Evolutionary conservation across 2,888 invertebrate species (phyloP).

Genomic region (Terebella lapidaria): DNA sequence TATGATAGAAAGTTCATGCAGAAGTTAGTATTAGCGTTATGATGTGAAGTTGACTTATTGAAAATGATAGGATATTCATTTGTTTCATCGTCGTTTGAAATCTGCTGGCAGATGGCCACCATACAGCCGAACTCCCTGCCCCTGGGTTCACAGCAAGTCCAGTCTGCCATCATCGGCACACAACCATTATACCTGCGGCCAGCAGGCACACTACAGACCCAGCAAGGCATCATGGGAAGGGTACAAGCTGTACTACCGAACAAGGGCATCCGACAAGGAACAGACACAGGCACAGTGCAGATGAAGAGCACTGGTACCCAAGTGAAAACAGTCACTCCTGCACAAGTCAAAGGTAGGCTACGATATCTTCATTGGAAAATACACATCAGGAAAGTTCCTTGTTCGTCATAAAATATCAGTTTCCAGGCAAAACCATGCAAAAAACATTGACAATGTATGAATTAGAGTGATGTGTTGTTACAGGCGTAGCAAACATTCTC

Average conservation of each 20-base stretch:
- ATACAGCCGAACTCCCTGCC: not conserved
- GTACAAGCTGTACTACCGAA: conserved; percentile 7
- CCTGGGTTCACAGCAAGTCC: conserved; percentile 10
- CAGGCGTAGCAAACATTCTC: conserved; percentile 21
- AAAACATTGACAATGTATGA: not conserved
- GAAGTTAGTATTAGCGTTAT: too few species aligned
- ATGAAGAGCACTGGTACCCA: conserved; percentile 2
- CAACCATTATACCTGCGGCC: conserved; percentile 45
- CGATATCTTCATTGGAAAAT: too few species aligned
- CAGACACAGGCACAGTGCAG: not conserved
- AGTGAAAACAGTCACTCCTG: not conserved
- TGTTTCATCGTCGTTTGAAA: too few species aligned
- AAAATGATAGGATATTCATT: not conserved
- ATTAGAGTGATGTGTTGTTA: not conserved
- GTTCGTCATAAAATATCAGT: too few species aligned
- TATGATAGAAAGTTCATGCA: too few species aligned
- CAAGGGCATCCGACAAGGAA: not conserved
- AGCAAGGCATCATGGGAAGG: conserved; percentile 16
- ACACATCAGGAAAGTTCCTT: too few species aligned
- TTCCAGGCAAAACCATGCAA: too few species aligned
- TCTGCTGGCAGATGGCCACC: not conserved
- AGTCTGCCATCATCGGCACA: conserved; percentile 36
- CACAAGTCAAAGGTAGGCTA: not conserved
- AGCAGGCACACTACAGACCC: conserved; percentile 26
- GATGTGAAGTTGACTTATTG: not conserved